These are phyloP conservation scores for Chionis minor DNA, from an alignment of 2,113 vertebrate species.

Conservation along the genomic window DNA sequence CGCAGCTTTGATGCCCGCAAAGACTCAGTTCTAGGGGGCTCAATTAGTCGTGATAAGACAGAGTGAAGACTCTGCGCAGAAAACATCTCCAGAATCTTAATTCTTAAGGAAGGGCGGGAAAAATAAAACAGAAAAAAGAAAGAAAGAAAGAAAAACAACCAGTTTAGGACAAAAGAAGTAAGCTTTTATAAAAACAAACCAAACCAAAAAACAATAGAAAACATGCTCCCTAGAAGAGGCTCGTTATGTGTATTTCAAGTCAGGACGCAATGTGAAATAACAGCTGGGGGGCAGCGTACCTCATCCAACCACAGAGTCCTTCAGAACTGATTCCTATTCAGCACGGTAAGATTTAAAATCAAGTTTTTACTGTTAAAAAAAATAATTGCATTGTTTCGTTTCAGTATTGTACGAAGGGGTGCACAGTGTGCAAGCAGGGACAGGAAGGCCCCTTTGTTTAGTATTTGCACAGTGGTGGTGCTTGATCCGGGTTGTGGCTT, in stretches of 20 bases:
- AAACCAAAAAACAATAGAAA: background rate
- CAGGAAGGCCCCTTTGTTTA: background rate
- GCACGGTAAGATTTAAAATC: background rate
- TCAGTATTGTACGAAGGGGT: background rate
- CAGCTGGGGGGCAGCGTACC: background rate
- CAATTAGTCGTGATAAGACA: slow-evolving; percentile 88
- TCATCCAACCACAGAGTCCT: background rate
- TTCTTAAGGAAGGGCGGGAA: slow-evolving; percentile 68
- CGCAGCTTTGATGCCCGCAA: slow-evolving; percentile 86
- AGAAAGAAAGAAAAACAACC: background rate
- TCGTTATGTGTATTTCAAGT: background rate
- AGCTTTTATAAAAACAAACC: background rate
- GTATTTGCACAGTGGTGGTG: background rate
- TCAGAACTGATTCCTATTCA: background rate
- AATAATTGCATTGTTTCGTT: background rate
- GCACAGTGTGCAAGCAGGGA: background rate
- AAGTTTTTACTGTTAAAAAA: background rate
- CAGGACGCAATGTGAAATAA: background rate
- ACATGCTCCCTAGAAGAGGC: background rate
- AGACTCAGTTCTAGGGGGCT: slow-evolving; percentile 83
- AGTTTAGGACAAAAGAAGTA: background rate
- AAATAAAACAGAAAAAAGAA: background rate
- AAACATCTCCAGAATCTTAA: slow-evolving; percentile 96
- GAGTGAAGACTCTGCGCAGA: slow-evolving; percentile 81
- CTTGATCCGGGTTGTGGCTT: background rate